Percentiles rank a stretch among this genome's conserved stretches.
Evolutionary conservation across 1,140 invertebrate species (phyloP).

Genomic region (Mya arenaria): DNA sequence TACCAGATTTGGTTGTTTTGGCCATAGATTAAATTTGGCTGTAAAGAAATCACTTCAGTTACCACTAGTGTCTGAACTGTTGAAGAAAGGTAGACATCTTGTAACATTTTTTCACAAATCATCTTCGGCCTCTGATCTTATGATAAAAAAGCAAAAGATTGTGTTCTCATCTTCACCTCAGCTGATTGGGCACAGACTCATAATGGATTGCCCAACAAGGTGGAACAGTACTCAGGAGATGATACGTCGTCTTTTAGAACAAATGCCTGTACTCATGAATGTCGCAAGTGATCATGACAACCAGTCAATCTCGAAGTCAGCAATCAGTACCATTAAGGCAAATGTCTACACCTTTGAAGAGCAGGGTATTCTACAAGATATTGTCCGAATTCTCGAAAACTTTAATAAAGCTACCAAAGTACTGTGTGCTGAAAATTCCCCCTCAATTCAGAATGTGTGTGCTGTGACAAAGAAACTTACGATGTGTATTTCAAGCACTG

Average conservation of each 20-base stretch:
- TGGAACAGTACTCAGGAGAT: constrained; percentile 17
- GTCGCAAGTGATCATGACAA: constrained; percentile 11
- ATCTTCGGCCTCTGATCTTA: constrained; percentile 14
- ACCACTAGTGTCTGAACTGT: not conserved
- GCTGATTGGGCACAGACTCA: not conserved
- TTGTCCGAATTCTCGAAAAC: not conserved
- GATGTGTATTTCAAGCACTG: too few relatives aligned
- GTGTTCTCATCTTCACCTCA: not conserved
- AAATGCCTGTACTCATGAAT: constrained; percentile 6
- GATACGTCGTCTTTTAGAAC: not conserved
- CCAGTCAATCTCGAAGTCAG: constrained; percentile 7
- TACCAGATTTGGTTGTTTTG: constrained; percentile 9
- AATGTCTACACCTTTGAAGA: not conserved
- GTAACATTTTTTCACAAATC: constrained; percentile 30
- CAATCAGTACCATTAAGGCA: not conserved
- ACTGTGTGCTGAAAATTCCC: constrained; percentile 2
- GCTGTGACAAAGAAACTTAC: too few relatives aligned
- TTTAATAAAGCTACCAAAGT: constrained; percentile 27
- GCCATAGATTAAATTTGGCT: constrained; percentile 5
- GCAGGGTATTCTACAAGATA: not conserved
- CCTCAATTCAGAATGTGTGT: too few relatives aligned
- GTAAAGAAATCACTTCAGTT: constrained; percentile 20
- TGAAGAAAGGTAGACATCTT: not conserved
- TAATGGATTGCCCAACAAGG: constrained; percentile 30
- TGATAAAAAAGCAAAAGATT: constrained; percentile 24